Base-by-base conservation (phyloP, 2,888 invertebrate genomes). In the Catocala nupta region DNA sequence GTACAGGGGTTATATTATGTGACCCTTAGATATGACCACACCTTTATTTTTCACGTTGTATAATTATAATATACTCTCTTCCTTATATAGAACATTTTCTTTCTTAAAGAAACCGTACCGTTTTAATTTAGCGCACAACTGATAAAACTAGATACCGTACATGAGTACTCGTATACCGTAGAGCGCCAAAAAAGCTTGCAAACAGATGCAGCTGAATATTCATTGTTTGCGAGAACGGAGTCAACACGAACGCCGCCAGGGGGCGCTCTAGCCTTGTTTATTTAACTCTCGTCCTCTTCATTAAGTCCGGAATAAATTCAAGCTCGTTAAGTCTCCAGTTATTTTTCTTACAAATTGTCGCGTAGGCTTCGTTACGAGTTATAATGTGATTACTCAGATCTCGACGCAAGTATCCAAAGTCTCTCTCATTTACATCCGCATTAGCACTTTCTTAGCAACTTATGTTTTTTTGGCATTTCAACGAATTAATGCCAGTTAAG, bases 281-380 rank as follows among this genome's bases (percentile, higher is more conserved):
- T 67, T 66, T 63, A 43, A 51, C 50, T 39, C 49, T 44, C 55
- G 50, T 51, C 51, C 54, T 62, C 58, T 52, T 65, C 61, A 65
- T 62, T 59, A 61, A 63, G 47, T 57, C 43, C 48, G 13, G 56
- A 59, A 73, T 70, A 69, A 69, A 59, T 63, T 73, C 9, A n/a
- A 12, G 13, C 43, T 65, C 49, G 65, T 70, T 60, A 70, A 44
- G 52, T 65, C 47, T 57, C 48, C 54, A 54, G 56, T 61, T 63
- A 64, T 65, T 74, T 68, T 66, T 68, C 43, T 70, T 56, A 55
- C 61, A 16, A 59, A 47, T 52, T 44, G 16, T 55, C 62, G 57
- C 36, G 33, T 49, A 65, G 63, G 62, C 72, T 65, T 77, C 70
- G 65, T 77, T 65, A 70, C n/a, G 55, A 65, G 64, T 63, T 53